Conservation (phyloP, 2,113 vertebrate species). For the Circaetus gallicus region DNA sequence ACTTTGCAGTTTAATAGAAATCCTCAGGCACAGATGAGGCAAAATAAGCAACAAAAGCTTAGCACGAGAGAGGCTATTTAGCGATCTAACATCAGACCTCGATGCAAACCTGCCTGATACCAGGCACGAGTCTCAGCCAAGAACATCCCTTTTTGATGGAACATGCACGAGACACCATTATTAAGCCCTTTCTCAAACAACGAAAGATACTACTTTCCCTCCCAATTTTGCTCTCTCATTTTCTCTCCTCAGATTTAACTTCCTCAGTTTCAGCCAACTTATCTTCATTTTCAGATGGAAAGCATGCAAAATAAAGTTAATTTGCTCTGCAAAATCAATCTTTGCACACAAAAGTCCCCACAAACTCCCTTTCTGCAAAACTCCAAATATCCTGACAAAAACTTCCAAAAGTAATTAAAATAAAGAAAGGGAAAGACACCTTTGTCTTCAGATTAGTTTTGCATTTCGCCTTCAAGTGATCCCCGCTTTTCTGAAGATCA, state of each 20-base stretch:
- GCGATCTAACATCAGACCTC: not conserved
- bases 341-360: not conserved
- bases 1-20: constrained; percentile 1
- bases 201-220: not conserved
- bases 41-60: not conserved
- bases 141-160: not conserved
- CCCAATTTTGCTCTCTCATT: not conserved
- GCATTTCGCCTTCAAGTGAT: not conserved
- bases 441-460: not conserved
- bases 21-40: not conserved
- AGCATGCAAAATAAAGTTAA: not conserved
- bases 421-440: not conserved
- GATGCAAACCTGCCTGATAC: not conserved
- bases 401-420: not conserved
- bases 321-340: not conserved
- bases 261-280: not conserved
- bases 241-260: not conserved
- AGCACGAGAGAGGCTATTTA: not conserved
- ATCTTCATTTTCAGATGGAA: not conserved
- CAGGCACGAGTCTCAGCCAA: not conserved
- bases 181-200: not conserved
- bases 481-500: not conserved
- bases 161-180: not conserved
- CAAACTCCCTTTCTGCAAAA: not conserved
- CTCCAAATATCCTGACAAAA: not conserved